These are phyloP conservation scores for Synanceia verrucosa DNA, from an alignment of 2,797 vertebrate species.

Conservation along the genomic window DNA sequence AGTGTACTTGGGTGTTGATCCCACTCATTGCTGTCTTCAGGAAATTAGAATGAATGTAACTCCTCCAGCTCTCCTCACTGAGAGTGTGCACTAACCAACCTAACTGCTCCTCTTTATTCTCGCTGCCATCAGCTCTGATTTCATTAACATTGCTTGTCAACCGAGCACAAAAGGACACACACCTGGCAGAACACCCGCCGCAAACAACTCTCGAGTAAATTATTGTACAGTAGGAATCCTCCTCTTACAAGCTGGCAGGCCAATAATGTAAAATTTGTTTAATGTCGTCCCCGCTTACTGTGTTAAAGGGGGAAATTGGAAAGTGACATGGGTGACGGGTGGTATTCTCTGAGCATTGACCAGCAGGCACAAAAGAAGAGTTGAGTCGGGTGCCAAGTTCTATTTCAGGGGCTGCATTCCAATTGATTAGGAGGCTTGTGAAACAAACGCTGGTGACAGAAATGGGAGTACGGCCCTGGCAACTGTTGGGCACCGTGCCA, in stretches of 20 bases:
- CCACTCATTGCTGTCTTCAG: constrained; percentile 65
- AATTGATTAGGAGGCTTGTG: constrained; percentile 84
- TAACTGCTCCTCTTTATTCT: constrained; percentile 68
- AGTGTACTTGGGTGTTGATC: constrained; percentile 56
- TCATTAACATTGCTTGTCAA: constrained; percentile 79
- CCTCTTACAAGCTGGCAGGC: constrained; percentile 57
- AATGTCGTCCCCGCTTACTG: constrained; percentile 69
- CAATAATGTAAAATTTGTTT: constrained; percentile 79
- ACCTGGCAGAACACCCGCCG: constrained; percentile 69
- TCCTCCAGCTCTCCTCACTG: constrained; percentile 35
- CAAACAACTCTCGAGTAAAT: constrained; percentile 64
- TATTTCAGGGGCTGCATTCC: constrained; percentile 80
- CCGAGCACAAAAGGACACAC: constrained; percentile 73
- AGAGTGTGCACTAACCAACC: constrained; percentile 56
- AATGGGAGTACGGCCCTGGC: constrained; percentile 68
- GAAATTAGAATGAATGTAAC: constrained; percentile 75
- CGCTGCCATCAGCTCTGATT: constrained; percentile 73
- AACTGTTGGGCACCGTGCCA: constrained; percentile 79
- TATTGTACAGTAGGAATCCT: constrained; percentile 65
- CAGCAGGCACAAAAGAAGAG: constrained; percentile 76
- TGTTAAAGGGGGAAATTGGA: constrained; percentile 63
- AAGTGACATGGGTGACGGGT: constrained; percentile 75
- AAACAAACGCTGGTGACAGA: constrained; percentile 82
- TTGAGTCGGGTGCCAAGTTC: constrained; percentile 76
- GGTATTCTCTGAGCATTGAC: constrained; percentile 76